These are phyloP conservation scores for Odobenus rosmarus DNA, from an alignment of 2,113 vertebrate species.

Conservation along the genomic window DNA sequence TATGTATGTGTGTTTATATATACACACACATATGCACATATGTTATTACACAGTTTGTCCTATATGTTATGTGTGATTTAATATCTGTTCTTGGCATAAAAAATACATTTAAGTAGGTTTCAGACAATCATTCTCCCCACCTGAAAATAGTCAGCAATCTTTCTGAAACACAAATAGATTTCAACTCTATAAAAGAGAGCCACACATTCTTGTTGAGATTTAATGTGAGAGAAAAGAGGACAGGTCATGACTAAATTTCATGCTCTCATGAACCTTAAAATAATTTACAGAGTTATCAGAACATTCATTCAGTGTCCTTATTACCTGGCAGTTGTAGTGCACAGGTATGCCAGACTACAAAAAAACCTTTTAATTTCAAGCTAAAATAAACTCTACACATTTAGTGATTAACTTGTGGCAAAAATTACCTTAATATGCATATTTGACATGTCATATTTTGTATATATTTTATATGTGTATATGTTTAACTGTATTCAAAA, in stretches of 20 bases:
- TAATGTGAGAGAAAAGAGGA: conserved; percentile 53
- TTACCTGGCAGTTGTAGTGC: not conserved
- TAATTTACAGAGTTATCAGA: conserved; percentile 52
- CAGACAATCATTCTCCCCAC: not conserved
- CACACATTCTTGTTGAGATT: conserved; percentile 51
- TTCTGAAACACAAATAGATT: not conserved
- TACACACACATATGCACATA: not conserved
- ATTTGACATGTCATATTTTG: not conserved
- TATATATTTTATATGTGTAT: not conserved
- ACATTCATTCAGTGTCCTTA: conserved; percentile 54
- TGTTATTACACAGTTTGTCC: not conserved
- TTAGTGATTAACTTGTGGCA: not conserved
- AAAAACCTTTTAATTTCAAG: conserved; percentile 29
- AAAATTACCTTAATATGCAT: not conserved
- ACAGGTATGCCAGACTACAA: conserved; percentile 37
- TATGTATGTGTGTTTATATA: not conserved
- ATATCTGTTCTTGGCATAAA: not conserved
- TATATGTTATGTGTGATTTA: not conserved
- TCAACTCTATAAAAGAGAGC: not conserved
- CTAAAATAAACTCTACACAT: not conserved
- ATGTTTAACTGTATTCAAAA: not conserved
- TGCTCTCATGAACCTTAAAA: conserved; percentile 65
- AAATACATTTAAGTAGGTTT: not conserved
- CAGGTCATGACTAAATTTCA: conserved; percentile 70
- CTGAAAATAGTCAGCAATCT: not conserved